A percentile compares a stretch with the other conserved stretches of the same genome.
These are phyloP conservation scores for Parnassius mnemosyne DNA, from an alignment of 2,888 invertebrate genomes.

Conservation along the genomic window DNA sequence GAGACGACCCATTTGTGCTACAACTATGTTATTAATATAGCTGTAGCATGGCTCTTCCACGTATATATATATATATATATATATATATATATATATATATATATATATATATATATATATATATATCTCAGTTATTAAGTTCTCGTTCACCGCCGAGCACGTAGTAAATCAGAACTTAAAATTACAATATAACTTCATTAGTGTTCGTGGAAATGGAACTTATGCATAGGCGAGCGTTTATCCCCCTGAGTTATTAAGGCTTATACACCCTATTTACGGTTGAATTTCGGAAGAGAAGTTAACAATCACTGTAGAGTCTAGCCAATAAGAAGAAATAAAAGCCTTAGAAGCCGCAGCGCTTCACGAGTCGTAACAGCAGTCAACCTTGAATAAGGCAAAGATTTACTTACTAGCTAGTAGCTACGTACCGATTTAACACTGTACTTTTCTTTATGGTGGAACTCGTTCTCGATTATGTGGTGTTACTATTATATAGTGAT, in stretches of 20 bases:
- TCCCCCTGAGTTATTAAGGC: not conserved
- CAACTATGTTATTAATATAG: no score
- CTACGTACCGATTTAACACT: constrained; percentile 44
- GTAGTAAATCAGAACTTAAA: no score
- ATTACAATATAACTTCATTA: no score
- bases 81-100: no score
- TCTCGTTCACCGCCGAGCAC: no score
- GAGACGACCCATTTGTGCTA: no score
- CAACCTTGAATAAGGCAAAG: constrained; percentile 51
- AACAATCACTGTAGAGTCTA: constrained; percentile 57
- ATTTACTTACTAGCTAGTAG: constrained; percentile 50
- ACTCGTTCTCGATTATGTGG: constrained; percentile 30
- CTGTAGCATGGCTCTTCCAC: no score
- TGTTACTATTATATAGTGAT: constrained; percentile 39
- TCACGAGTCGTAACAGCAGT: constrained; percentile 40
- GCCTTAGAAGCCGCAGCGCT: constrained; percentile 43
- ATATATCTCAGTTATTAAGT: no score
- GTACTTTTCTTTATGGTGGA: constrained; percentile 44
- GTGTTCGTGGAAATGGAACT: no score
- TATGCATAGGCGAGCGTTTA: not conserved
- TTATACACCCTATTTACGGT: constrained; percentile 4
- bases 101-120: no score
- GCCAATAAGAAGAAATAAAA: constrained; percentile 63
- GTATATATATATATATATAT: no score
- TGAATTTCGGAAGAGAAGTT: constrained; percentile 38